These are phyloP conservation scores for Habrosyne pyritoides DNA, from an alignment of 2,888 invertebrate genomes.

Conservation along the genomic window DNA sequence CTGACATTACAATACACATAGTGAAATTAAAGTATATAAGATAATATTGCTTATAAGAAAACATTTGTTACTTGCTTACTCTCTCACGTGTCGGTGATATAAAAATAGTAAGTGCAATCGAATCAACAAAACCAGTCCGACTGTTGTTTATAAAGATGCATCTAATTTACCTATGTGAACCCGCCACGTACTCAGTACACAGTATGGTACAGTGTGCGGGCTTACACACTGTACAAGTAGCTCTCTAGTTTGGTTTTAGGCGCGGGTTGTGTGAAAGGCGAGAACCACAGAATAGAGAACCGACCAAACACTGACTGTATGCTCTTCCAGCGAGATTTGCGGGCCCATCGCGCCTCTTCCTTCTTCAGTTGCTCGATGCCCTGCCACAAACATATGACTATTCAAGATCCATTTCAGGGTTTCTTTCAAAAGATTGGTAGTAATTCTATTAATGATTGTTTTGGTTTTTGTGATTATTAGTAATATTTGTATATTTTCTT, in stretches of 20 bases:
- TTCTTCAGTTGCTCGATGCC: conserved; percentile 99
- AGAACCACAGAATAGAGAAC: conserved; percentile 97
- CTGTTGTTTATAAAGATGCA: background rate
- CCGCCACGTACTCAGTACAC: conserved; percentile 6
- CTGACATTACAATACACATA: conserved; percentile 16
- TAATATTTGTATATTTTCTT: too few relatives aligned
- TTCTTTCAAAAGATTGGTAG: too few relatives aligned
- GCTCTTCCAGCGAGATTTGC: conserved; percentile 96
- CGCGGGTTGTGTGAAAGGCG: conserved; percentile 94
- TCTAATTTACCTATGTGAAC: conserved; percentile 11
- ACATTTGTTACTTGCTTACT: conserved; percentile 5
- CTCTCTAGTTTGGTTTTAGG: conserved; percentile 90
- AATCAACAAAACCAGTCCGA: background rate
- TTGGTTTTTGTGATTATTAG: too few relatives aligned
- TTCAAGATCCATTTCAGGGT: too few relatives aligned
- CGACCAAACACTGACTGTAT: conserved; percentile 98
- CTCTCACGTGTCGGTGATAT: background rate
- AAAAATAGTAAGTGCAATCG: conserved; percentile 5
- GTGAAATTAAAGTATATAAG: conserved; percentile 27
- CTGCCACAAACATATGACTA: conserved; percentile 71
- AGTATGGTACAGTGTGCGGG: background rate
- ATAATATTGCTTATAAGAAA: conserved; percentile 39
- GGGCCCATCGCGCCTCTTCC: conserved; percentile 96
- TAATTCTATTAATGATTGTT: too few relatives aligned
- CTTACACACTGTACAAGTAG: conserved; percentile 93